A percentile compares a stretch with the other conserved stretches of the same genome.
Evolutionary conservation across 1,140 invertebrate species (phyloP).

Genomic region (Aphidius gifuensis): DNA sequence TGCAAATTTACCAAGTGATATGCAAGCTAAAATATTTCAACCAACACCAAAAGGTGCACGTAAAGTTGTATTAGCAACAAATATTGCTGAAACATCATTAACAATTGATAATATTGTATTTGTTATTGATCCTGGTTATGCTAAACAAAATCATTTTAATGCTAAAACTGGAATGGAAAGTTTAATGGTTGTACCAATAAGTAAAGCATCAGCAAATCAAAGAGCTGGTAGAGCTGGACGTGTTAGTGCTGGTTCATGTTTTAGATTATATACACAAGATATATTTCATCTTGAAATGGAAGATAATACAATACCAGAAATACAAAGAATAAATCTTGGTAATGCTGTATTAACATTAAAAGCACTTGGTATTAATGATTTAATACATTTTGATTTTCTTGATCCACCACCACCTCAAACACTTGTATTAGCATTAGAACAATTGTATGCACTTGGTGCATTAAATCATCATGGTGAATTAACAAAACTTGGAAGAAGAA

Average conservation of each 20-base stretch:
- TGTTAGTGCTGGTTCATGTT: conserved; percentile 96
- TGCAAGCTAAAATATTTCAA: conserved; percentile 98
- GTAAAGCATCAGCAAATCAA: conserved; percentile 95
- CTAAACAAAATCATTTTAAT: conserved; percentile 99
- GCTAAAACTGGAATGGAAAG: conserved; percentile 98
- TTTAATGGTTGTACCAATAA: conserved; percentile 95
- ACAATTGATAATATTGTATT: conserved; percentile 99
- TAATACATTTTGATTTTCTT: conserved; percentile 97
- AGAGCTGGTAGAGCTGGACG: conserved; percentile 87
- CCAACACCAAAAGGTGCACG: conserved; percentile 91
- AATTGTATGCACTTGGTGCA: conserved; percentile 96
- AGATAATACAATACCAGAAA: conserved; percentile 97
- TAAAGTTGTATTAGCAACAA: conserved; percentile 96
- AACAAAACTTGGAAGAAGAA: conserved; percentile 92
- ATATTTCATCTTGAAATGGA: conserved; percentile 97
- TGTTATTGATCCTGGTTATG: conserved; percentile 99
- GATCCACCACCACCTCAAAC: conserved; percentile 98
- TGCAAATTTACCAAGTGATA: conserved; percentile 96
- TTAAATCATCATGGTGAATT: conserved; percentile 96
- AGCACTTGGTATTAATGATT: conserved; percentile 94
- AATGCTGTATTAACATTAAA: conserved; percentile 97
- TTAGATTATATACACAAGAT: conserved; percentile 95
- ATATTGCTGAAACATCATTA: conserved; percentile 98
- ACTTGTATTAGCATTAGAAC: conserved; percentile 91
- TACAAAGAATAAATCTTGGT: conserved; percentile 93